Evolutionary conservation across 1,140 invertebrate genomes (phyloP), one percentile per base, ranked within the genome.

Genomic region (Neodiprion virginianus): DNA sequence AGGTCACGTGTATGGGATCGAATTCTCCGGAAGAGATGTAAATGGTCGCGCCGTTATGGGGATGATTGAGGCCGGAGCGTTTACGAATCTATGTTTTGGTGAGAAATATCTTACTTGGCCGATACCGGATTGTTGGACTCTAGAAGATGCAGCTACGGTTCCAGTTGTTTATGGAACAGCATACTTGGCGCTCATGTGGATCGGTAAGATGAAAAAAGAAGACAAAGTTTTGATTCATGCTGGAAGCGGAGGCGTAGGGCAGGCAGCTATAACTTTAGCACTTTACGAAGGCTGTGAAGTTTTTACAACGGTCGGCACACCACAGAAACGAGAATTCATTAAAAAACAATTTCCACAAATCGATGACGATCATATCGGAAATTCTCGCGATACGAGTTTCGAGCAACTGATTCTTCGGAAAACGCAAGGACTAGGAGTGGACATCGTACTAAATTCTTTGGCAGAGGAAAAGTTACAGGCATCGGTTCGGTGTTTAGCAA

Each of bases 161-260:
- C 95, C 96, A 10, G 93, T 94, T 1, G 93, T 93, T n/a, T 97
- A 96, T 83, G 90, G 91, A 72, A 96, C 95, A 8, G 95, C 93
- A 1, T 94, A 95, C 78, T 96, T 96, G 85, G 93, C 94, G 23
- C 89, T 97, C 77, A 83, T 91, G 65, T 83, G 90, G 84, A 82
- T 86, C 47, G 93, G 92, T 11, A 86, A 91, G 71, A 90, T 96
- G 74, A 85, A 90, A 74, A 89, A 89, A 71, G 94, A 94, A 2
- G 93, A 96, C 77, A 91, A 89, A 1, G 89, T 97, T 40, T 89
- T 97, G 1, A 96, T 97, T 81, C 96, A 97, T 86, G 94, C 96
- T 17, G 96, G 96, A 11, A 93, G 93, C 74, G 96, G 96, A 23
- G 96, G 95, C 48, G 94, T 97, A n/a, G 96, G 96, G 0, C 92